Evolutionary conservation across 2,797 vertebrate genomes (phyloP).

Genomic region (Danio kyathit): DNA sequence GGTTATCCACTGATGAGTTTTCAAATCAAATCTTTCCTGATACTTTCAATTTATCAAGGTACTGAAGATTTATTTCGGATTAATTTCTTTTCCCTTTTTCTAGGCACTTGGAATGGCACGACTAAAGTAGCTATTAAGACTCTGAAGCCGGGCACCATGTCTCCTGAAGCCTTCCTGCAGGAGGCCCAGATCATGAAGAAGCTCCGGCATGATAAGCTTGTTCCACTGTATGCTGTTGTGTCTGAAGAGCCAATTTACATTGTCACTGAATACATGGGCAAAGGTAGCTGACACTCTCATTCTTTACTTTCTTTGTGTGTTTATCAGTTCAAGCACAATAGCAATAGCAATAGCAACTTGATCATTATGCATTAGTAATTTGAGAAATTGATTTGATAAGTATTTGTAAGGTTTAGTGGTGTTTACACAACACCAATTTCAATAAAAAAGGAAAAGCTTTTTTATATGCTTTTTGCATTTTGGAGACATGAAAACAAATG

Average conservation of each 20-base stretch:
- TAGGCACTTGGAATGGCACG: slow-evolving; percentile 98
- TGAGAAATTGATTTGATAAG: background rate
- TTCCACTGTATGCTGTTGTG: slow-evolving; percentile 95
- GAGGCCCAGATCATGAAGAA: slow-evolving; percentile 99
- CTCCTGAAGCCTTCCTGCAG: slow-evolving; percentile 96
- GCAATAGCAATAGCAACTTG: background rate
- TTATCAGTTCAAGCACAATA: background rate
- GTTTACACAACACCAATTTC: too few relatives aligned
- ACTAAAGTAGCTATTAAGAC: slow-evolving; percentile 99
- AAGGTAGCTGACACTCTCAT: slow-evolving; percentile 79
- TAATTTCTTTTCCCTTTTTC: background rate
- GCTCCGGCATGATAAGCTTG: slow-evolving; percentile 93
- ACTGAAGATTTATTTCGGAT: too few relatives aligned
- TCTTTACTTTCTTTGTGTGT: background rate
- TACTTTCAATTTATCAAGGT: too few relatives aligned
- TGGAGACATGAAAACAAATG: too few relatives aligned
- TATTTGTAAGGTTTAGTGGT: background rate
- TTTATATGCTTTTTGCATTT: too few relatives aligned
- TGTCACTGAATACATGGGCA: slow-evolving; percentile 95
- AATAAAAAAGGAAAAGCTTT: too few relatives aligned
- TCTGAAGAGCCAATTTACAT: slow-evolving; percentile 98
- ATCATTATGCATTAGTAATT: background rate
- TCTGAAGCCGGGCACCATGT: slow-evolving; percentile 97
- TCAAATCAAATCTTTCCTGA: too few relatives aligned
- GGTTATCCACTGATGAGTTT: background rate